Conservation (phyloP, 2,113 vertebrate genomes). For the Lates calcarifer region DNA sequence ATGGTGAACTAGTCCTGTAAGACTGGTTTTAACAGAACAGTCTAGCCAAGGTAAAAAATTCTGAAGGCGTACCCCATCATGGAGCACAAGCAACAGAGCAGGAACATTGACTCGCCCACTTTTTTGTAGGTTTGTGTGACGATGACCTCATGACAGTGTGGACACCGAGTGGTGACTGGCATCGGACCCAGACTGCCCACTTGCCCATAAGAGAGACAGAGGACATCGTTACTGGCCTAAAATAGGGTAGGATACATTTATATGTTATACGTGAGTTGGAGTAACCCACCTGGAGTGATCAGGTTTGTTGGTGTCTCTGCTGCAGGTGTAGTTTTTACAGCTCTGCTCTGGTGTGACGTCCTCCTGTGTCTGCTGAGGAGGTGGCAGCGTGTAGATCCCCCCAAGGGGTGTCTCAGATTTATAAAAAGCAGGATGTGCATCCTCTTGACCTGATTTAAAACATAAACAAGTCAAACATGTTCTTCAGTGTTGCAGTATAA, state of each 20-base stretch:
- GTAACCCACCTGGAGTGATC: slow-evolving; percentile 18
- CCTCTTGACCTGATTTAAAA: slow-evolving; percentile 19
- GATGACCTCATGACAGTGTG: slow-evolving; percentile 65
- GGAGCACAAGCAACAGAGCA: slow-evolving; percentile 52
- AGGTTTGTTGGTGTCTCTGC: background rate
- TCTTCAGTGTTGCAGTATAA: background rate
- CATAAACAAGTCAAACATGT: background rate
- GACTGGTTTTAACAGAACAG: no score
- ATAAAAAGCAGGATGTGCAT: rapidly evolving
- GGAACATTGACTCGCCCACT: slow-evolving; percentile 45
- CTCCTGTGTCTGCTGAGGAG: background rate
- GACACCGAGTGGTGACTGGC: slow-evolving; percentile 58
- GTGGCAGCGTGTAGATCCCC: slow-evolving; percentile 57
- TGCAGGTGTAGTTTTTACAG: rapidly evolving
- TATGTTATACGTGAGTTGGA: background rate
- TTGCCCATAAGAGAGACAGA: slow-evolving; percentile 4
- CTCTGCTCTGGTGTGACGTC: background rate
- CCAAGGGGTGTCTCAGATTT: slow-evolving; percentile 4
- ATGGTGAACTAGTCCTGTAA: no score
- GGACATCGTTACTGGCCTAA: background rate
- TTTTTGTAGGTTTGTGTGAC: slow-evolving; percentile 54
- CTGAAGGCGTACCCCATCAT: slow-evolving; percentile 58
- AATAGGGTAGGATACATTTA: background rate
- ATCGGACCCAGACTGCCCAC: slow-evolving; percentile 19
- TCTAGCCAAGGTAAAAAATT: no score